These are phyloP conservation scores for Lepidonotus clava DNA, from an alignment of 2,888 invertebrate species.

Conservation along the genomic window DNA sequence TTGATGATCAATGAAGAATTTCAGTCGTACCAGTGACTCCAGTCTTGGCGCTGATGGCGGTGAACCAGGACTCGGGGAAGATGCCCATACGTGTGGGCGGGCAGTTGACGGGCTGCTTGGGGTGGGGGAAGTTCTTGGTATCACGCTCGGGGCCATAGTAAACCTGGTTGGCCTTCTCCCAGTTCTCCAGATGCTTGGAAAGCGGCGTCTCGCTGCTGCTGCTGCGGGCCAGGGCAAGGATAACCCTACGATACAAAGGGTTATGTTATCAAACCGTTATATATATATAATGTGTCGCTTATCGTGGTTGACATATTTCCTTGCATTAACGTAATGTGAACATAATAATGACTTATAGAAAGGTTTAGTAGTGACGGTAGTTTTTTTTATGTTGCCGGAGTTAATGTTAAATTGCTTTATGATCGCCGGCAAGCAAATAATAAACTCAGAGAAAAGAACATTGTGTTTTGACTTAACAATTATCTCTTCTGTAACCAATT, in stretches of 20 bases:
- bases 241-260: not conserved
- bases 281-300: not conserved
- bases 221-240: slow-evolving; percentile 42
- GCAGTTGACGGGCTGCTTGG: slow-evolving; percentile 86
- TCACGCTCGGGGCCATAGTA: slow-evolving; percentile 85
- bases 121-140: slow-evolving; percentile 88
- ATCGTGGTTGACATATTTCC: not conserved
- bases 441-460: too few relatives aligned
- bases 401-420: too few relatives aligned
- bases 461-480: too few relatives aligned
- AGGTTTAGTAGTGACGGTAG: too few relatives aligned
- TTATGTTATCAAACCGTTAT: too few relatives aligned
- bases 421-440: too few relatives aligned
- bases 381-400: too few relatives aligned
- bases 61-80: slow-evolving; percentile 97
- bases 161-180: slow-evolving; percentile 74
- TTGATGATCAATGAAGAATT: too few relatives aligned
- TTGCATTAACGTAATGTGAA: not conserved
- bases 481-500: too few relatives aligned
- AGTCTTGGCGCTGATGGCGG: slow-evolving; percentile 96
- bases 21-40: slow-evolving; percentile 85
- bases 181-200: slow-evolving; percentile 59
- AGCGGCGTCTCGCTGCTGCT: slow-evolving; percentile 44
- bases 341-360: too few relatives aligned
- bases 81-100: slow-evolving; percentile 91